Percentiles rank a stretch among this genome's conserved stretches.
Conservation (phyloP, 1,140 invertebrate genomes). For the Ericerus pela region DNA sequence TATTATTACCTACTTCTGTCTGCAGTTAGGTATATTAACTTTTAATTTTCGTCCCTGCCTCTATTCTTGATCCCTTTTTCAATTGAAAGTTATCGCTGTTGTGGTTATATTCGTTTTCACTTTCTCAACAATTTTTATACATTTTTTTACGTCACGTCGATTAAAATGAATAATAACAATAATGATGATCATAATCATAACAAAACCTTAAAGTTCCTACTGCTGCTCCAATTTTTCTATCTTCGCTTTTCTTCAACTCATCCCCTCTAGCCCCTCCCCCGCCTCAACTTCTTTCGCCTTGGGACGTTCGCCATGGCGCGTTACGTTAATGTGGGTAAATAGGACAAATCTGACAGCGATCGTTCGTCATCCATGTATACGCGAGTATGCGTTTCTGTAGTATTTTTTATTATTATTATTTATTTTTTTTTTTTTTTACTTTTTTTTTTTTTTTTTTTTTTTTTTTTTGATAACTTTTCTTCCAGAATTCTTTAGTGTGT, state of each 20-base stretch:
- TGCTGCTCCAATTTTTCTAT: conserved; percentile 8
- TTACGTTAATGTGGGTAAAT: conserved; percentile 3
- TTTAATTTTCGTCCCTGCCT: too few species aligned
- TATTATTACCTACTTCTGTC: too few species aligned
- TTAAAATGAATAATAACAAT: too few species aligned
- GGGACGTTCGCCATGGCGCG: background rate
- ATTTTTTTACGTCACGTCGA: background rate
- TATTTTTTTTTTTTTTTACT: conserved; percentile 8
- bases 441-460: background rate
- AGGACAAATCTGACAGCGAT: conserved; percentile 4
- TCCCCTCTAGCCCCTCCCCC: too few species aligned
- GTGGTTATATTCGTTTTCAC: conserved; percentile 4
- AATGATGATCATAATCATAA: too few species aligned
- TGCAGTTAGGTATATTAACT: too few species aligned
- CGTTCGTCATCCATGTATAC: background rate
- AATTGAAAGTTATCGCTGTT: too few species aligned
- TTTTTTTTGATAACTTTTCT: too few species aligned
- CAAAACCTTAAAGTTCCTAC: conserved; percentile 5
- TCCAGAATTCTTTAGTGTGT: too few species aligned
- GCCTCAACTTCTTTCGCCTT: too few species aligned
- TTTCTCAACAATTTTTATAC: conserved; percentile 5
- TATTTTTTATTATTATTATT: background rate
- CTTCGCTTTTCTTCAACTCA: too few species aligned
- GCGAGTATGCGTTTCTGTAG: background rate
- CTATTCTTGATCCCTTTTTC: too few species aligned